These are phyloP conservation scores for Delichon dasypus DNA, from an alignment of 2,797 vertebrate genomes.

Conservation along the genomic window DNA sequence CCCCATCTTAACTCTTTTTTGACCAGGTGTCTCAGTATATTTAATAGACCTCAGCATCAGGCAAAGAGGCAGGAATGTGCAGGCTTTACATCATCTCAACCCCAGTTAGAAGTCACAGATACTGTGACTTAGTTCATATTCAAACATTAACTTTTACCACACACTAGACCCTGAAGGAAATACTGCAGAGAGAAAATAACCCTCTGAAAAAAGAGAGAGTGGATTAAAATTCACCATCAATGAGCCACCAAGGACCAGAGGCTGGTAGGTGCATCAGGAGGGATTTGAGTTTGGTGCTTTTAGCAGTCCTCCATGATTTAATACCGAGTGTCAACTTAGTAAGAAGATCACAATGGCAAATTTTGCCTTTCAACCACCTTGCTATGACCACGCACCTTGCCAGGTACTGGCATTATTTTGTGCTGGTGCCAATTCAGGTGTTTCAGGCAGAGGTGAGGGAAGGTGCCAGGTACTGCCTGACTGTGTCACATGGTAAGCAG, in stretches of 20 bases:
- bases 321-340: neutral
- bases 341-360: neutral
- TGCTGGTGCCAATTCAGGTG: neutral
- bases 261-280: neutral
- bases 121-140: neutral
- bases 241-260: neutral
- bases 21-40: neutral
- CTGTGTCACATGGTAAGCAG: neutral
- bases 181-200: neutral
- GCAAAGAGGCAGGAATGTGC: neutral
- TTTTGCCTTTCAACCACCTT: neutral
- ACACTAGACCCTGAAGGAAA: neutral
- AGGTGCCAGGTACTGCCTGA: neutral
- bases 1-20: neutral
- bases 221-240: neutral
- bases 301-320: neutral
- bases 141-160: neutral
- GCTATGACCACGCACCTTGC: neutral
- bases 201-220: neutral
- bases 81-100: neutral
- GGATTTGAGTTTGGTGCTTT: neutral
- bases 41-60: neutral
- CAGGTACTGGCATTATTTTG: neutral
- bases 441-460: neutral
- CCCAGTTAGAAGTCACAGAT: neutral